phyloP scores from a whole-genome alignment of 2,888 invertebrate species.

The Flexamia atlantica region DNA sequence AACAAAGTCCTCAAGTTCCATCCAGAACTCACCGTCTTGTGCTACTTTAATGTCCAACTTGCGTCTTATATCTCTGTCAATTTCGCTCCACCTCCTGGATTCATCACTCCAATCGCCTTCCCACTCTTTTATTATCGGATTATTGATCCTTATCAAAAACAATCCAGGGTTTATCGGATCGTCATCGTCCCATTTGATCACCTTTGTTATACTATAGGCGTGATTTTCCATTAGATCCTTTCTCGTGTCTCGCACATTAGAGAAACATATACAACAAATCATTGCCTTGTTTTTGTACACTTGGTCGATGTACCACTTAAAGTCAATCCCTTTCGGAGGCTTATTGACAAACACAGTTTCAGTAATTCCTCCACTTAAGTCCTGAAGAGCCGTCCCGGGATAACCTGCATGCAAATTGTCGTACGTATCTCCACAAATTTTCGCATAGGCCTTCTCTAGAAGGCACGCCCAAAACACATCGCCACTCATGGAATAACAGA shows the following conservation, averaged over 20 bases:
- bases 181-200: not conserved
- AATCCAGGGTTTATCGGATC: not conserved
- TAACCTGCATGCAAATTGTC: not conserved
- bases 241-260: not conserved
- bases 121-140: not conserved
- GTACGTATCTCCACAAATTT: not conserved
- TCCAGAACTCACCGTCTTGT: not conserved
- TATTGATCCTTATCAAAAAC: not conserved
- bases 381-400: not conserved
- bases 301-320: not conserved
- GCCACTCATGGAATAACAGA: not conserved
- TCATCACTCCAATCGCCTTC: not conserved
- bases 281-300: not conserved
- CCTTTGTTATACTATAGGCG: not conserved
- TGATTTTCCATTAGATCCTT: not conserved
- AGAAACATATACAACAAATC: not conserved
- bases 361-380: not conserved
- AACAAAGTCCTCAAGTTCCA: not conserved
- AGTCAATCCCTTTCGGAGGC: not conserved
- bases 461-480: not conserved
- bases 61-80: not conserved
- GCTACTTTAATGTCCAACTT: not conserved
- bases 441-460: not conserved
- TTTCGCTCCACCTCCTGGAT: not conserved
- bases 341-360: not conserved